phyloP scores from a whole-genome alignment of 1,140 invertebrate genomes.

The Melitaea cinxia region DNA sequence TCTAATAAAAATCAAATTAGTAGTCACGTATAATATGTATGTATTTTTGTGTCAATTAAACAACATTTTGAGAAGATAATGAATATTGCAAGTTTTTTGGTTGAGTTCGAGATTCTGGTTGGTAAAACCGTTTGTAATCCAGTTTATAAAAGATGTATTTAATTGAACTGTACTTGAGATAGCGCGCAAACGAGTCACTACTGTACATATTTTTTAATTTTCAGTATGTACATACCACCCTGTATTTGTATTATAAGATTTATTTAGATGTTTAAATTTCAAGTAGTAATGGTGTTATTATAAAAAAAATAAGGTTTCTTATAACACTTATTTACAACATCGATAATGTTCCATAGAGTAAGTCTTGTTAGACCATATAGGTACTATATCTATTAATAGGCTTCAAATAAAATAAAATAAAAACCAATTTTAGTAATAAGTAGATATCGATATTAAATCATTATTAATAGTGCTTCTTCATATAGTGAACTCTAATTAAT shows the following conservation, averaged over 20 bases:
- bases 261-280: too few relatives aligned
- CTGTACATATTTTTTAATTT: not conserved
- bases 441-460: too few relatives aligned
- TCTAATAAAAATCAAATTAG: not conserved
- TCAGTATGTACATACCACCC: not conserved
- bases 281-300: too few relatives aligned
- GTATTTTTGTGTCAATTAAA: not conserved
- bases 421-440: too few relatives aligned
- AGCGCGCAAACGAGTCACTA: not conserved
- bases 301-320: too few relatives aligned
- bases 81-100: not conserved
- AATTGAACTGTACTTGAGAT: slow-evolving; percentile 12
- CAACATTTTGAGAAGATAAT: slow-evolving; percentile 2
- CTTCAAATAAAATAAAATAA: too few relatives aligned
- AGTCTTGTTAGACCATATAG: too few relatives aligned
- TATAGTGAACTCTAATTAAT: too few relatives aligned
- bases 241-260: too few relatives aligned
- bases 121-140: slow-evolving; percentile 1
- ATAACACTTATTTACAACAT: not conserved
- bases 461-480: too few relatives aligned
- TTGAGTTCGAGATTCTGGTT: slow-evolving; percentile 1
- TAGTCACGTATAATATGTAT: not conserved
- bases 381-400: too few relatives aligned
- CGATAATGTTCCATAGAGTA: too few relatives aligned
- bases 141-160: slow-evolving; percentile 1